A percentile compares a stretch with the other conserved stretches of the same genome.
Evolutionary conservation across 2,113 vertebrate genomes (phyloP).

Genomic region (Catharus minimus): DNA sequence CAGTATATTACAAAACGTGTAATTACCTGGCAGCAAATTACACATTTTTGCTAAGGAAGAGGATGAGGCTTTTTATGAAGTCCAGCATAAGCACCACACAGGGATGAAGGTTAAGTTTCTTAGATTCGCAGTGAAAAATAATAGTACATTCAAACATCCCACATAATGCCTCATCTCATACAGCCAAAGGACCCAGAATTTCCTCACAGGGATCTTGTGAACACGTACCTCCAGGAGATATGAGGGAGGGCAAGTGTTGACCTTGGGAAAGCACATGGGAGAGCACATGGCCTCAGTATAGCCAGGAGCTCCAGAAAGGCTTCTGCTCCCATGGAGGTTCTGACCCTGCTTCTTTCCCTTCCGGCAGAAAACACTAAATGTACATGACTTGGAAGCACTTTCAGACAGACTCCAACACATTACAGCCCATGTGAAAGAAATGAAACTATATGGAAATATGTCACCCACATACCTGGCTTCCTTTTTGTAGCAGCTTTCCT

Average conservation of each 20-base stretch:
- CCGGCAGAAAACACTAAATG: background rate
- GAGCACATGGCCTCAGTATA: background rate
- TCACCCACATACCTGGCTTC: background rate
- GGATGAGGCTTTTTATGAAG: background rate
- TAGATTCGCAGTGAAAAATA: background rate
- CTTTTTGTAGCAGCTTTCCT: background rate
- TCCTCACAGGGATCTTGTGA: background rate
- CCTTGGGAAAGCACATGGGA: background rate
- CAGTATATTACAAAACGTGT: background rate
- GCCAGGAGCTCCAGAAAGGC: background rate
- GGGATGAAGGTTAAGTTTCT: background rate
- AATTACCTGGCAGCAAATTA: background rate
- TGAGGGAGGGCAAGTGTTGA: background rate
- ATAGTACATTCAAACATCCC: background rate
- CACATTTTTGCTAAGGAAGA: background rate
- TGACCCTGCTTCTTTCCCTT: background rate
- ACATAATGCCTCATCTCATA: background rate
- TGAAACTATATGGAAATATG: background rate
- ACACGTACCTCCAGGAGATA: accelerated
- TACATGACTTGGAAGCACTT: background rate
- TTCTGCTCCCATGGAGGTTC: background rate
- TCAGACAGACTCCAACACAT: background rate
- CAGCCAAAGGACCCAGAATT: background rate
- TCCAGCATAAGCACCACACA: accelerated
- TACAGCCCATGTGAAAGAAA: background rate